Evolutionary conservation across 2,888 invertebrate species (phyloP).

Genomic region (Portevinia maculata): DNA sequence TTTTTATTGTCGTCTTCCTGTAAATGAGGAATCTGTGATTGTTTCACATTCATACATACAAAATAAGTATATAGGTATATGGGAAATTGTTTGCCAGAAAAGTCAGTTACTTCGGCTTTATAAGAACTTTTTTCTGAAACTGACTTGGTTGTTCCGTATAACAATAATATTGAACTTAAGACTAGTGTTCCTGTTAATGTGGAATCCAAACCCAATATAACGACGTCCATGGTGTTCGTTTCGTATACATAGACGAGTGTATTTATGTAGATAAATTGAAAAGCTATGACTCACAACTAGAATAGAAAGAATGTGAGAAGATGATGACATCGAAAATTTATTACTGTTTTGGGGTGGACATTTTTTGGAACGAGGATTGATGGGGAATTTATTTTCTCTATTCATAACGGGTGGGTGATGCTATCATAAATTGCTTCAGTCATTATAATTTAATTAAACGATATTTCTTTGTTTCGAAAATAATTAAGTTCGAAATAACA

Average conservation of each 20-base stretch:
- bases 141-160: slow-evolving; percentile 23
- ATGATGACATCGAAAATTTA: too few relatives aligned
- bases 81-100: too few relatives aligned
- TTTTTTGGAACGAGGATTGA: too few relatives aligned
- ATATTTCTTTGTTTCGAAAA: too few relatives aligned
- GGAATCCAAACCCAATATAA: slow-evolving; percentile 47
- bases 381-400: too few relatives aligned
- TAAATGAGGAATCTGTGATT: slow-evolving; percentile 9
- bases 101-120: slow-evolving; percentile 8
- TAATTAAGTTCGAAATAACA: too few relatives aligned
- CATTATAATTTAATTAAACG: too few relatives aligned
- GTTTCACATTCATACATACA: too few relatives aligned
- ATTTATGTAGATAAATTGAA: not conserved
- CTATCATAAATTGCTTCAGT: too few relatives aligned
- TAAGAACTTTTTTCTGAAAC: slow-evolving; percentile 16
- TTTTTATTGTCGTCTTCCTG: slow-evolving; percentile 68
- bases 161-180: slow-evolving; percentile 37
- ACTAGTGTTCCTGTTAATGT: slow-evolving; percentile 52
- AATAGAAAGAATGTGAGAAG: not conserved
- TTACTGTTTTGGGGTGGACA: too few relatives aligned
- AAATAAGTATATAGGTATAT: slow-evolving; percentile 28
- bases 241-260: not conserved
- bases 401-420: too few relatives aligned
- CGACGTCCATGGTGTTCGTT: slow-evolving; percentile 4
- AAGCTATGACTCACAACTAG: not conserved